Conservation (phyloP, 2,113 vertebrate species). For the Hemicordylus capensis region DNA sequence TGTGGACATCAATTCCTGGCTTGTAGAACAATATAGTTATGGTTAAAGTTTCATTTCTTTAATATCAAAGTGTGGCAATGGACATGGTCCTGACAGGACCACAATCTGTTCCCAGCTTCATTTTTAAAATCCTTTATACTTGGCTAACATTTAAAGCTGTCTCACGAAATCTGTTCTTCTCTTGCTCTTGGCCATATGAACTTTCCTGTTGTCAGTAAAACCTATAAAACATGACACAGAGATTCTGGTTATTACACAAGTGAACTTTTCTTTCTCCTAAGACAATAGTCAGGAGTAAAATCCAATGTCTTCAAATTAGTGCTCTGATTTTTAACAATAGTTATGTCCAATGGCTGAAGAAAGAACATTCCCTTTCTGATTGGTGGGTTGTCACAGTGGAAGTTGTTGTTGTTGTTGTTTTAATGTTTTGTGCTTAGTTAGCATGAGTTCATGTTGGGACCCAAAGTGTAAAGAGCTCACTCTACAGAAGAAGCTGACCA, state of each 20-base stretch:
- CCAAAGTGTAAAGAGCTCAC: too few species aligned
- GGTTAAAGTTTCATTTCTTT: constrained; percentile 21
- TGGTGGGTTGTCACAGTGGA: too few species aligned
- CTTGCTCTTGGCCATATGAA: constrained; percentile 73
- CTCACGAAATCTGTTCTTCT: constrained; percentile 64
- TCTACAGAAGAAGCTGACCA: too few species aligned
- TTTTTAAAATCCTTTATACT: constrained; percentile 46
- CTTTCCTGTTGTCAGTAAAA: constrained; percentile 73
- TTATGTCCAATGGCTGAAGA: background rate
- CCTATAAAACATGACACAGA: constrained; percentile 76
- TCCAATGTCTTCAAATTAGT: constrained; percentile 28
- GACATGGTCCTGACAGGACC: constrained; percentile 32
- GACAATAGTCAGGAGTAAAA: constrained; percentile 45
- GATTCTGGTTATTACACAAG: constrained; percentile 40
- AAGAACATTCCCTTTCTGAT: constrained; percentile 12
- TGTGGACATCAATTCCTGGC: too few species aligned
- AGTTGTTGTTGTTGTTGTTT: too few species aligned
- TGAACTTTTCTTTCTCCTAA: constrained; percentile 57
- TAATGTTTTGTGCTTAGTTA: background rate
- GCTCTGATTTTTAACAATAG: constrained; percentile 4
- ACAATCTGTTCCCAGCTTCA: constrained; percentile 58
- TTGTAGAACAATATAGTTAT: background rate
- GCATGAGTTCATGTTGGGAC: constrained; percentile 14
- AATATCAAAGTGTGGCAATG: constrained; percentile 20
- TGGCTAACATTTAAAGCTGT: constrained; percentile 75